Conservation (phyloP, 92 coral and sea anemone species). For the Ricordea florida region DNA sequence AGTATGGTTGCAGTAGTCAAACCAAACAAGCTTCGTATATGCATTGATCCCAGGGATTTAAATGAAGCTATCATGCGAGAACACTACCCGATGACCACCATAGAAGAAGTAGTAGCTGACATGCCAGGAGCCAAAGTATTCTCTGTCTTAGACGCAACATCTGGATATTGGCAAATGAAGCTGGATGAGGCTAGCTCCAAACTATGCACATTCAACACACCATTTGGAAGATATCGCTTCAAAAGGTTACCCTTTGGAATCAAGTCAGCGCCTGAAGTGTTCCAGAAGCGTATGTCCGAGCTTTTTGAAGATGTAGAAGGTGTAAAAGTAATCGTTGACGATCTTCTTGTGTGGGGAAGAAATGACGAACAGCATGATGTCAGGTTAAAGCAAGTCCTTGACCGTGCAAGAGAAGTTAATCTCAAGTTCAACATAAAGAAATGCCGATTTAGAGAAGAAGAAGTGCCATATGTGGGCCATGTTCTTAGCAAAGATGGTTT, state of each 20-base stretch:
- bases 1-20: conserved; percentile 65
- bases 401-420: conserved; percentile 42
- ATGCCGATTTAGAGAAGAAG: conserved; percentile 51
- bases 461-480: conserved; percentile 70
- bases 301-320: conserved; percentile 17
- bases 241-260: conserved; percentile 37
- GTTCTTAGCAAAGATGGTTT: conserved; percentile 52
- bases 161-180: conserved; percentile 59
- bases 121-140: conserved; percentile 52
- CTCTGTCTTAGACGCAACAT: conserved; percentile 52
- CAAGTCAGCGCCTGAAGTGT: conserved; percentile 47
- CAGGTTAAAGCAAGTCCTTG: conserved; percentile 55
- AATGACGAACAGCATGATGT: conserved; percentile 50
- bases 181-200: conserved; percentile 38
- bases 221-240: conserved; percentile 48
- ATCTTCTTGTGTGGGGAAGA: conserved; percentile 54
- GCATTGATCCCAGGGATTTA: conserved; percentile 53
- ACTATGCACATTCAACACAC: conserved; percentile 44
- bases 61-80: conserved; percentile 50
- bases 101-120: conserved; percentile 50
- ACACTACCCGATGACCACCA: conserved; percentile 61
- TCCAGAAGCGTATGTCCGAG: conserved; percentile 27
- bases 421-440: conserved; percentile 63
- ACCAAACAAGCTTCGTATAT: conserved; percentile 54
- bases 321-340: conserved; percentile 27